These are phyloP conservation scores for Leistus spinibarbis DNA, from an alignment of 2,888 invertebrate genomes.

Conservation along the genomic window DNA sequence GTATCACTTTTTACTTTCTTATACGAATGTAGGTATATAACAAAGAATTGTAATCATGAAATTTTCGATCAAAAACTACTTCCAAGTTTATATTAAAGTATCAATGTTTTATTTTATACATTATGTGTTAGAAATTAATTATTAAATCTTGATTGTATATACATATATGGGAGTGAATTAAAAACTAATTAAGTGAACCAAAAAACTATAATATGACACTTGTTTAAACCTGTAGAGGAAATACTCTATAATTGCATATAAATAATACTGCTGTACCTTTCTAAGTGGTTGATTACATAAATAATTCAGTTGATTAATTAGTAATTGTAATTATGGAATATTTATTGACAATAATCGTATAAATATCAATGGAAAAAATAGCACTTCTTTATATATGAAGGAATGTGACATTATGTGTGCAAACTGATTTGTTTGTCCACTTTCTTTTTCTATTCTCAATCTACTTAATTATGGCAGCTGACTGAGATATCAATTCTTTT, in stretches of 20 bases:
- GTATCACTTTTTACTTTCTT: too few relatives aligned
- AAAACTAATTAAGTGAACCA: background rate
- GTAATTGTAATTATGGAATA: background rate
- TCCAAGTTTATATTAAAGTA: too few relatives aligned
- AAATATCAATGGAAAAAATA: background rate
- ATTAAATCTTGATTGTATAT: too few relatives aligned
- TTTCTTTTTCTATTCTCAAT: background rate
- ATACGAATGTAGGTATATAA: too few relatives aligned
- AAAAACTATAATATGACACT: background rate
- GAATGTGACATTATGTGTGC: background rate
- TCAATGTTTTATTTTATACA: too few relatives aligned
- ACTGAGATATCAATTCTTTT: background rate
- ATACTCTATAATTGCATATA: background rate
- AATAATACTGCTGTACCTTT: background rate
- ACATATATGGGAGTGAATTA: background rate
- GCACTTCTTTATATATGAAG: background rate
- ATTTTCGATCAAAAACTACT: too few relatives aligned
- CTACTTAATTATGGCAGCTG: background rate
- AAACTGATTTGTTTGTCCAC: background rate
- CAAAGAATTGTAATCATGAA: too few relatives aligned
- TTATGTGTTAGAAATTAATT: too few relatives aligned
- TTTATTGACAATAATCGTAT: background rate
- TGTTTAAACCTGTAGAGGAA: too few relatives aligned
- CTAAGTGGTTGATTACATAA: background rate
- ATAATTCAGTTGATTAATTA: background rate